These are phyloP conservation scores for Ips nitidus DNA, from an alignment of 1,140 invertebrate genomes.

Conservation along the genomic window DNA sequence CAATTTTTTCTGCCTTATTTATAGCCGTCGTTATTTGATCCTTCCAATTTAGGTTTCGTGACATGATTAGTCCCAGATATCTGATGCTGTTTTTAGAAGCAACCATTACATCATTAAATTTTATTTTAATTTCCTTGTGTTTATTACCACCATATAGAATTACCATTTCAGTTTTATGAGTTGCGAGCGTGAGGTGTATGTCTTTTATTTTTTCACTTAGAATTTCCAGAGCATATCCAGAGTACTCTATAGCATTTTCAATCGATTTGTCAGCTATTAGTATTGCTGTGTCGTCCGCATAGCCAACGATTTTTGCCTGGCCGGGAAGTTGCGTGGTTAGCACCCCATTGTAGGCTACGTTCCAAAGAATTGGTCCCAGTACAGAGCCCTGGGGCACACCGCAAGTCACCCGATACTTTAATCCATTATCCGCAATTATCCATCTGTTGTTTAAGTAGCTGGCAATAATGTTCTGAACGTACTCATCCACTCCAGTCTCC, in stretches of 20 bases:
- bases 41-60: neutral
- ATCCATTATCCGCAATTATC: no score
- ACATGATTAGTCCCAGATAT: neutral
- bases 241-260: neutral
- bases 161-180: constrained; percentile 14
- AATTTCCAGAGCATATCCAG: neutral
- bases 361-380: no score
- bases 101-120: neutral
- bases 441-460: neutral
- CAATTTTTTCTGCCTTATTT: neutral
- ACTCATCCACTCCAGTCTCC: neutral
- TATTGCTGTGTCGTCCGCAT: no score
- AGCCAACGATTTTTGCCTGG: no score
- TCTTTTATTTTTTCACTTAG: constrained; percentile 7
- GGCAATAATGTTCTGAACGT: no score
- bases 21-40: neutral
- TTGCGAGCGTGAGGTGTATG: constrained; percentile 8
- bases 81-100: neutral
- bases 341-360: no score
- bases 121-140: neutral
- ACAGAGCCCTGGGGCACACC: no score
- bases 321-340: no score
- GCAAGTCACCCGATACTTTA: no score
- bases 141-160: neutral
- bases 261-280: neutral